Evolutionary conservation across 2,797 vertebrate genomes (phyloP).

Genomic region (Lemur catta): DNA sequence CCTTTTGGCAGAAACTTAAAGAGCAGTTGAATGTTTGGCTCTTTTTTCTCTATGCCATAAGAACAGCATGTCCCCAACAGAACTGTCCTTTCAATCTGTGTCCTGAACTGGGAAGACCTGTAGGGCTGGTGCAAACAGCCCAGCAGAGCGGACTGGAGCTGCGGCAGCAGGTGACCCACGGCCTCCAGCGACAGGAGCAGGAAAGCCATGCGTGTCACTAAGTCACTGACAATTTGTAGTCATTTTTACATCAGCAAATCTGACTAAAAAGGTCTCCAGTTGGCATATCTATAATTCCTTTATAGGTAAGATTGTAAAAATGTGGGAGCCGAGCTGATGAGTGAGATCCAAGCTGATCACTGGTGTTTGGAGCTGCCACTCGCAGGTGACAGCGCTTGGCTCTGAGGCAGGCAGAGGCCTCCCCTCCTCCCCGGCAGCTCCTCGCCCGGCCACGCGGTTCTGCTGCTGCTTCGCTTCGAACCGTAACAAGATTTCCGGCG

Average conservation of each 20-base stretch:
- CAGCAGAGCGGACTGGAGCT: background rate
- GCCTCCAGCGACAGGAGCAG: background rate
- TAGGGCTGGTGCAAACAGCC: background rate
- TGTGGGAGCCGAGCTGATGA: background rate
- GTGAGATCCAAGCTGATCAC: background rate
- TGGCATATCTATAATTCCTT: background rate
- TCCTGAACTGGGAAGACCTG: background rate
- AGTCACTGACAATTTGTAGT: background rate
- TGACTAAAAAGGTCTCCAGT: background rate
- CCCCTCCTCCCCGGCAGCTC: no score
- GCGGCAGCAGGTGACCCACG: background rate
- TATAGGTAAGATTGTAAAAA: background rate
- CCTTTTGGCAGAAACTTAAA: conserved; percentile 38
- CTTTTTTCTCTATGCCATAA: background rate
- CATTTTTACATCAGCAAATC: background rate
- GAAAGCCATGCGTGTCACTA: background rate
- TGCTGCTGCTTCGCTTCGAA: background rate
- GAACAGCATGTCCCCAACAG: background rate
- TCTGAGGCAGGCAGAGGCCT: background rate
- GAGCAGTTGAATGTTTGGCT: background rate
- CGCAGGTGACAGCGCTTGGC: background rate
- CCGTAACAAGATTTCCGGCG: background rate
- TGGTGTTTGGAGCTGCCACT: background rate
- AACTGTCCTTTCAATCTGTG: background rate
- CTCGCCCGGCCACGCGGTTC: background rate